Conservation (phyloP, 2,888 invertebrate species). For the Drosophila macrothrix region DNA sequence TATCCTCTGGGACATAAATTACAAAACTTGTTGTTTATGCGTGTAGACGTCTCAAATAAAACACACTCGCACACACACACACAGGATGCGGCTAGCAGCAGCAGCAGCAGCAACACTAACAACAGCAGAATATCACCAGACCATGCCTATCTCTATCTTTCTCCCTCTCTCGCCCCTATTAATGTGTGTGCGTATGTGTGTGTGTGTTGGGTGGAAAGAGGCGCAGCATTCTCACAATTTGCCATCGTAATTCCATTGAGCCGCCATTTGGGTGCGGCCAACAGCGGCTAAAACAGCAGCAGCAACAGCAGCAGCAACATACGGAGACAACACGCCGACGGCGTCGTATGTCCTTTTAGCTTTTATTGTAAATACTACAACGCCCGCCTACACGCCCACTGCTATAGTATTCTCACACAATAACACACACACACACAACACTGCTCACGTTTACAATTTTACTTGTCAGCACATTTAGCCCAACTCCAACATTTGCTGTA, state of each 20-base stretch:
- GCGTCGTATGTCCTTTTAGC: conserved; percentile 55
- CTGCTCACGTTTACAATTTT: conserved; percentile 52
- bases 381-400: conserved; percentile 2
- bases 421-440: conserved; percentile 20
- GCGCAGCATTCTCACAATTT: conserved; percentile 53
- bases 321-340: conserved; percentile 44
- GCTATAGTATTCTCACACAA: conserved; percentile 10
- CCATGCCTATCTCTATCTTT: conserved; percentile 36
- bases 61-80: conserved; percentile 55
- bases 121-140: conserved; percentile 21
- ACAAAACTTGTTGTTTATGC: conserved; percentile 75
- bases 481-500: conserved; percentile 45
- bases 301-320: conserved; percentile 1
- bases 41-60: conserved; percentile 70
- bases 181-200: conserved; percentile 6
- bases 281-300: conserved; percentile 23
- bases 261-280: conserved; percentile 55
- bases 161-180: not conserved
- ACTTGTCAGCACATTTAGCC: conserved; percentile 64
- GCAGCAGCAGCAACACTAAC: conserved; percentile 16
- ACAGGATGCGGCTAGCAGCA: conserved; percentile 46
- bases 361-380: conserved; percentile 56
- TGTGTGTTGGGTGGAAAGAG: not conserved
- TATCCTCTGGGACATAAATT: conserved; percentile 75
- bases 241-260: conserved; percentile 63